Base-by-base conservation (phyloP, 2,113 vertebrate species). In the Pedionomus torquatus region DNA sequence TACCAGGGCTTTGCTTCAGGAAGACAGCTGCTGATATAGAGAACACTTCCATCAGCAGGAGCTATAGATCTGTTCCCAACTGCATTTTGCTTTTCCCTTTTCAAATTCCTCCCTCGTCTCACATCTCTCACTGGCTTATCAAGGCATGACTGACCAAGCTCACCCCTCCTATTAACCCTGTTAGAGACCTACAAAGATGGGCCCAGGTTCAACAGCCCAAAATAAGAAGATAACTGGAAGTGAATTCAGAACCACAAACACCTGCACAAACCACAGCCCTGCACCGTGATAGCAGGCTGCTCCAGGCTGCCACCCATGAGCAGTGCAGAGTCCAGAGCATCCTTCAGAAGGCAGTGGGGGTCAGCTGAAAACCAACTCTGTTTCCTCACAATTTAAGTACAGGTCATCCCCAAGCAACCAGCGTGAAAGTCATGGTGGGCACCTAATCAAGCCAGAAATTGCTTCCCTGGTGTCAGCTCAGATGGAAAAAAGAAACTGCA, bases 381-480 rank as follows among this genome's bases (percentile, higher is more conserved):
- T 96, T 95, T 97, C 90, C 80, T 97, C 93, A 86, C 93, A 95
- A 72, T 96, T 95, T 95, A 95, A 96, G 86, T 83, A 97, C 78
- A 96, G 96, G 95, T 95, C 87, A 89, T 83, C 89, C 65, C 94
- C 87, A 95, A 90, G 95, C 84, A 96, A 68, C 82, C 63, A 66
- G 65, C 49, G 55, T 91, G 79, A 90, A 94, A 94, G 96, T 94
- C 89, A 91, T 24, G 83, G 81, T 61, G 91, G 87, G 70, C 30
- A 92, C 81, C 93, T 98, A 97, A 98, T 97, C 95, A 97, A 96
- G 94, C 48, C 83, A 93, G 65, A 97, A 97, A 98, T 97, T 96
- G 88, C 83, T 96, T 97, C 94, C 93, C 92, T 87, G 65, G 66
- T 70, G 86, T 88, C 87, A 23, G n/a, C 66, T 93, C 60, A 68